phyloP scores from a whole-genome alignment of 2,888 invertebrate genomes.

The Psylliodes chrysocephalus region DNA sequence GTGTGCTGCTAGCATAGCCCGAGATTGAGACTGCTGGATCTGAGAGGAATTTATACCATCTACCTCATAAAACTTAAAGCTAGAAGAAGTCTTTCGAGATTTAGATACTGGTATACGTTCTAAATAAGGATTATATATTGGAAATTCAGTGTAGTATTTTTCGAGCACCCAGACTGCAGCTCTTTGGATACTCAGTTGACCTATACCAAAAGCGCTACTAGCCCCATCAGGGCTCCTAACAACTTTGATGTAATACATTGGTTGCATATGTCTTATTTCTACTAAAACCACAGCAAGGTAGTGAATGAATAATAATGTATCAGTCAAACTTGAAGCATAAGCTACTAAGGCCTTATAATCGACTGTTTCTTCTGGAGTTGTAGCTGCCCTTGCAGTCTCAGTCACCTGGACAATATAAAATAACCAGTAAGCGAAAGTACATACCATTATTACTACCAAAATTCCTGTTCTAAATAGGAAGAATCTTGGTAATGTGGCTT shows the following conservation, averaged over 20 bases:
- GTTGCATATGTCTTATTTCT: conserved; percentile 91
- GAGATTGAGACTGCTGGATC: conserved; percentile 76
- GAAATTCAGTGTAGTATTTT: conserved; percentile 95
- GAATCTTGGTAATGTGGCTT: conserved; percentile 90
- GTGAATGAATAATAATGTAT: conserved; percentile 94
- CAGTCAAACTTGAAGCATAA: conserved; percentile 92
- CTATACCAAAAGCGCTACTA: conserved; percentile 87
- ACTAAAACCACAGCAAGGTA: conserved; percentile 93
- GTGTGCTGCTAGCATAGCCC: conserved; percentile 77
- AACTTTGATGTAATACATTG: conserved; percentile 88
- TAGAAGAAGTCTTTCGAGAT: conserved; percentile 79
- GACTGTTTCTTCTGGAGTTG: conserved; percentile 81
- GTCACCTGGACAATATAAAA: conserved; percentile 95
- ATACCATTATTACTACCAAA: conserved; percentile 87
- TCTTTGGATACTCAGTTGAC: conserved; percentile 92
- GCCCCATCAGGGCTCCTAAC: conserved; percentile 97
- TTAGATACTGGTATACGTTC: conserved; percentile 90
- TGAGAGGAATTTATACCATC: conserved; percentile 78
- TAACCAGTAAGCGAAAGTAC: conserved; percentile 97
- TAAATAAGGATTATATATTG: conserved; percentile 95
- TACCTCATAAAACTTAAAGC: conserved; percentile 97
- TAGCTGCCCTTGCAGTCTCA: conserved; percentile 82
- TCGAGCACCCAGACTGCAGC: conserved; percentile 95
- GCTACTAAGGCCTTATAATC: conserved; percentile 91
- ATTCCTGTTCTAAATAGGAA: conserved; percentile 90